phyloP scores from a whole-genome alignment of 2,888 invertebrate genomes.

The Lottia gigantea region DNA sequence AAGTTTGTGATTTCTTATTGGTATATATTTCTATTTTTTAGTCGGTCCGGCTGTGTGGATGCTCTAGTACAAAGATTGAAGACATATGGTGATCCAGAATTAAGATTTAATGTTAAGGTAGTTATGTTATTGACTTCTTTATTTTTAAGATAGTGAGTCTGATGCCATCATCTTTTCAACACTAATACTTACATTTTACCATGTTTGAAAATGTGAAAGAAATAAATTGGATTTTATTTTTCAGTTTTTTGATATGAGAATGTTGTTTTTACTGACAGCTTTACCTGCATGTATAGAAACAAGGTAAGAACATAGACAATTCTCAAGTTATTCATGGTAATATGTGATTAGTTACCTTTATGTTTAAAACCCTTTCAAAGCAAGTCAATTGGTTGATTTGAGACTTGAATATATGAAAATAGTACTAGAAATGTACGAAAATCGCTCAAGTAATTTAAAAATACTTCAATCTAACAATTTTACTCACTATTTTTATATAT shows the following conservation, averaged over 20 bases:
- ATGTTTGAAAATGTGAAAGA: not conserved
- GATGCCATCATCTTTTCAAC: not conserved
- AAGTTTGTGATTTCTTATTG: conserved; percentile 4
- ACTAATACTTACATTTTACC: too few relatives aligned
- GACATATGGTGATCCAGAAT: conserved; percentile 75
- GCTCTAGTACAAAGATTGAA: conserved; percentile 79
- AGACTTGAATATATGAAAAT: too few relatives aligned
- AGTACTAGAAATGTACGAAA: too few relatives aligned
- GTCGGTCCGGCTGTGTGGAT: conserved; percentile 76
- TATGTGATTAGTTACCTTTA: too few relatives aligned
- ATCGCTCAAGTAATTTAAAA: too few relatives aligned
- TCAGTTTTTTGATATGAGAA: conserved; percentile 84
- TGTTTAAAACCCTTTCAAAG: too few relatives aligned
- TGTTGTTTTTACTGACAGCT: conserved; percentile 89
- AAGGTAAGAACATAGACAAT: too few relatives aligned
- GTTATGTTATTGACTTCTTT: not conserved
- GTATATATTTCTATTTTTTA: conserved; percentile 39
- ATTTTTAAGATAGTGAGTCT: not conserved
- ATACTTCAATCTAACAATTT: too few relatives aligned
- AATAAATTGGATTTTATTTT: conserved; percentile 29
- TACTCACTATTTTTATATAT: too few relatives aligned
- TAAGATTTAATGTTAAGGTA: conserved; percentile 78
- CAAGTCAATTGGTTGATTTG: too few relatives aligned
- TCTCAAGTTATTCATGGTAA: too few relatives aligned
- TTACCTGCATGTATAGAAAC: conserved; percentile 76